Conservation (phyloP, 2,888 invertebrate genomes). For the Netelia inedita region DNA sequence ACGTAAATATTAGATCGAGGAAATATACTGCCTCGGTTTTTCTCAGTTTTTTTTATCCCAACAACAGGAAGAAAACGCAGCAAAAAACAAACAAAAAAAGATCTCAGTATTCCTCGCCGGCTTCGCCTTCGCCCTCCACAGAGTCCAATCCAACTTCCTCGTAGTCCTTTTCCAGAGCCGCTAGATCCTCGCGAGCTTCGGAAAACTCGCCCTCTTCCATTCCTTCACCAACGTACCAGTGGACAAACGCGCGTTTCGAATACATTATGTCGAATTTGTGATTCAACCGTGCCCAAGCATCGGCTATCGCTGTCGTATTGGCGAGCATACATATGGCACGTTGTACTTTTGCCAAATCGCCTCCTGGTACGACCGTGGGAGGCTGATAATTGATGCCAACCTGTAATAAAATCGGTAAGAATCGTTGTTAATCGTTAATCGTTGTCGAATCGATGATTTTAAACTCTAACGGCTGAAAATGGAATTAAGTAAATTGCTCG, state of each 20-base stretch:
- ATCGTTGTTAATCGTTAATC: neutral
- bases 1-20: neutral
- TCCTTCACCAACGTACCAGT: slow-evolving; percentile 88
- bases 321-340: slow-evolving; percentile 88
- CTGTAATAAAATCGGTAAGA: slow-evolving; percentile 57
- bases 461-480: too few species aligned
- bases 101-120: slow-evolving; percentile 75
- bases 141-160: slow-evolving; percentile 85
- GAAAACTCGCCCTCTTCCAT: slow-evolving; percentile 88
- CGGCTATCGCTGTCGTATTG: slow-evolving; percentile 89
- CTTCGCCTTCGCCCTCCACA: slow-evolving; percentile 83
- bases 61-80: slow-evolving; percentile 5
- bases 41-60: neutral
- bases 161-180: slow-evolving; percentile 85
- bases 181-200: slow-evolving; percentile 87
- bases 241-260: slow-evolving; percentile 88
- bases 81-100: neutral
- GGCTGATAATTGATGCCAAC: slow-evolving; percentile 87
- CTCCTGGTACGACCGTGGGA: slow-evolving; percentile 86
- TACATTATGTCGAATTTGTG: slow-evolving; percentile 89
- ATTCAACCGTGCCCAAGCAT: slow-evolving; percentile 88
- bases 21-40: neutral
- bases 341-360: slow-evolving; percentile 86
- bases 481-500: too few species aligned
- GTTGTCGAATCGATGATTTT: too few species aligned